These are phyloP conservation scores for Zeuzera pyrina DNA, from an alignment of 2,888 invertebrate genomes.

Conservation along the genomic window DNA sequence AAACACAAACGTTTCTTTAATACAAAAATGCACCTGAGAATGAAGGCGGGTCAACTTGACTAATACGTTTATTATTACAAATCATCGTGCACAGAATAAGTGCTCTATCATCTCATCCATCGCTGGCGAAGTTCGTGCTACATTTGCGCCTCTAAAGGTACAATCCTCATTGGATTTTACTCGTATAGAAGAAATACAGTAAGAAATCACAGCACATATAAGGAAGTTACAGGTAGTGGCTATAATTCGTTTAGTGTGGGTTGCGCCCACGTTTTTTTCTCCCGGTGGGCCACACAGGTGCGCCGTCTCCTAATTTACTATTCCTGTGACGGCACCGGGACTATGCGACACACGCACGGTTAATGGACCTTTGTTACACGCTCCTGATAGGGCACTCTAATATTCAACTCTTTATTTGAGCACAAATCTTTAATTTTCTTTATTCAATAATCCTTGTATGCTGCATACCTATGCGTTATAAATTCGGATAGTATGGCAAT, in stretches of 20 bases:
- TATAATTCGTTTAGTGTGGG: conserved; percentile 70
- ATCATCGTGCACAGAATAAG: conserved; percentile 22
- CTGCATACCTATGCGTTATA: too few relatives aligned
- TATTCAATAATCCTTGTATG: too few relatives aligned
- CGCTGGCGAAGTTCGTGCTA: conserved; percentile 12
- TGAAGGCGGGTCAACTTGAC: conserved; percentile 69
- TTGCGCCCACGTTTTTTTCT: conserved; percentile 62
- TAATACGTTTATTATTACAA: conserved; percentile 65
- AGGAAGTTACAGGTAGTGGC: conserved; percentile 64
- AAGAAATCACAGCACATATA: conserved; percentile 19
- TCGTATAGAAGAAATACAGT: conserved; percentile 9
- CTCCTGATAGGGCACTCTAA: too few relatives aligned
- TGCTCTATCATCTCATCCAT: conserved; percentile 18
- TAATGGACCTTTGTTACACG: conserved; percentile 51
- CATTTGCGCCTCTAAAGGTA: background rate
- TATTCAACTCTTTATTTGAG: too few relatives aligned
- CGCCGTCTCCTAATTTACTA: conserved; percentile 62
- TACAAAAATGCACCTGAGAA: conserved; percentile 73
- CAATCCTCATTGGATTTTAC: conserved; percentile 26
- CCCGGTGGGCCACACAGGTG: conserved; percentile 66
- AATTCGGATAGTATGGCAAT: too few relatives aligned
- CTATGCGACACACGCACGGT: conserved; percentile 36
- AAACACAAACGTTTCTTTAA: conserved; percentile 62
- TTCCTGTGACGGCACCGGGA: conserved; percentile 48
- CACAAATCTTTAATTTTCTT: too few relatives aligned